phyloP scores from a whole-genome alignment of 2,113 vertebrate genomes.

The Chloroceryle aenea region DNA sequence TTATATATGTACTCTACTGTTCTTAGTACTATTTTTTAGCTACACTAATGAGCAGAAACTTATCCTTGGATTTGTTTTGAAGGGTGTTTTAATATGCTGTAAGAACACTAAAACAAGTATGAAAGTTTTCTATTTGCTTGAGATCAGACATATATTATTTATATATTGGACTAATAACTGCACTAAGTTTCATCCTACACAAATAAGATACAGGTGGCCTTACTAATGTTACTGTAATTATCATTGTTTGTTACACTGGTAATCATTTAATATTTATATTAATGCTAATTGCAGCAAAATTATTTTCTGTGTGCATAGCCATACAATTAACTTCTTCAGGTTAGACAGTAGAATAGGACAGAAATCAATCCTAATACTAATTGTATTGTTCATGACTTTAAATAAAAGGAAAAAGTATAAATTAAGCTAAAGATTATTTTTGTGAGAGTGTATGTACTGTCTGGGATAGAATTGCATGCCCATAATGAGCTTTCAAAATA shows the following conservation, averaged over 20 bases:
- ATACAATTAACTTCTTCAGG: constrained; percentile 6
- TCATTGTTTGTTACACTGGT: neutral
- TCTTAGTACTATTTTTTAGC: neutral
- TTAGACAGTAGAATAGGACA: neutral
- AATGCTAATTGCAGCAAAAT: neutral
- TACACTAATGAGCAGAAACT: neutral
- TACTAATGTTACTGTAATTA: neutral
- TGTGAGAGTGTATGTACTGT: neutral
- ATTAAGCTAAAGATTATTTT: constrained; percentile 30
- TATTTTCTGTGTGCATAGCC: neutral
- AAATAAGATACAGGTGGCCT: neutral
- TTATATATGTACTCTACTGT: neutral
- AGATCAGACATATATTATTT: neutral
- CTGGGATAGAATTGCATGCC: constrained; percentile 11
- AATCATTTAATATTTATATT: neutral
- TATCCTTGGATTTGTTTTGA: neutral
- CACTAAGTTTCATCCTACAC: neutral
- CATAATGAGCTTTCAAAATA: neutral
- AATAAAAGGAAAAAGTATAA: constrained; percentile 32
- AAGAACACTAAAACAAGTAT: neutral
- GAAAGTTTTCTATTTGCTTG: neutral
- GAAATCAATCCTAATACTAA: constrained; percentile 35
- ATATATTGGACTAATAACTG: neutral
- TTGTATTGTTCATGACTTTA: neutral
- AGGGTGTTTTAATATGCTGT: neutral